phyloP scores from a whole-genome alignment of 30 jellyfish, hydroid and myxozoan genomes.

The Hydractinia echinata region DNA sequence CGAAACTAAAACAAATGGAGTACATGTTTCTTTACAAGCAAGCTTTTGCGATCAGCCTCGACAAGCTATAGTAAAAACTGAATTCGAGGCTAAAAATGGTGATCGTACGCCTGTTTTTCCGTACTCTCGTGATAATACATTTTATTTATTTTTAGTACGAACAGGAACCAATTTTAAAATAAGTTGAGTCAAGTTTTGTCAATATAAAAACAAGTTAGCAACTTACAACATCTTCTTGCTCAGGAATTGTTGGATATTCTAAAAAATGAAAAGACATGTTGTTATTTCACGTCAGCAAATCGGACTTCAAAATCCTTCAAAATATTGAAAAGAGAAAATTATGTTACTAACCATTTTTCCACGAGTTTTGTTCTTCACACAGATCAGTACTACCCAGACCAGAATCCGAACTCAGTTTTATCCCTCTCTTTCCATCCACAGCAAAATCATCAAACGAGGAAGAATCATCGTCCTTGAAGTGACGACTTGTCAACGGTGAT shows the following conservation, averaged over 20 bases:
- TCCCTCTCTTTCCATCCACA: conserved; percentile 46
- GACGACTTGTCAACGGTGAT: conserved; percentile 26
- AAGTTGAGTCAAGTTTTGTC: too few relatives aligned
- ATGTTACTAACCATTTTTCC: conserved; percentile 75
- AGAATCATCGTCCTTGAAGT: conserved; percentile 50
- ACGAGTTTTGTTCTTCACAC: conserved; percentile 64
- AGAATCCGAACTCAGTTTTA: conserved; percentile 88
- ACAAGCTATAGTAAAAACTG: too few relatives aligned
- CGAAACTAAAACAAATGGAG: conserved; percentile 44
- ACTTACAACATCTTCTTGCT: conserved; percentile 87
- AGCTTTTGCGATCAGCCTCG: too few relatives aligned
- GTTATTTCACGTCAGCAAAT: neutral
- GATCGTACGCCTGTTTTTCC: too few relatives aligned
- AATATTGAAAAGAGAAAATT: neutral
- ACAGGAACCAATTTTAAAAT: too few relatives aligned
- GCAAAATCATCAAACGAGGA: conserved; percentile 38
- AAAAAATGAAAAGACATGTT: neutral
- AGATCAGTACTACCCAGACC: conserved; percentile 93
- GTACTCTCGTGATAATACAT: too few relatives aligned
- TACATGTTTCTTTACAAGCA: too few relatives aligned
- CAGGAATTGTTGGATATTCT: conserved; percentile 92
- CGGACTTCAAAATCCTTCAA: neutral
- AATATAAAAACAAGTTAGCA: neutral
- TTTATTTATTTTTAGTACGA: too few relatives aligned
- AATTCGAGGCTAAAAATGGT: too few relatives aligned